phyloP scores from a whole-genome alignment of 2,888 invertebrate genomes.

The Syrphus vitripennis region DNA sequence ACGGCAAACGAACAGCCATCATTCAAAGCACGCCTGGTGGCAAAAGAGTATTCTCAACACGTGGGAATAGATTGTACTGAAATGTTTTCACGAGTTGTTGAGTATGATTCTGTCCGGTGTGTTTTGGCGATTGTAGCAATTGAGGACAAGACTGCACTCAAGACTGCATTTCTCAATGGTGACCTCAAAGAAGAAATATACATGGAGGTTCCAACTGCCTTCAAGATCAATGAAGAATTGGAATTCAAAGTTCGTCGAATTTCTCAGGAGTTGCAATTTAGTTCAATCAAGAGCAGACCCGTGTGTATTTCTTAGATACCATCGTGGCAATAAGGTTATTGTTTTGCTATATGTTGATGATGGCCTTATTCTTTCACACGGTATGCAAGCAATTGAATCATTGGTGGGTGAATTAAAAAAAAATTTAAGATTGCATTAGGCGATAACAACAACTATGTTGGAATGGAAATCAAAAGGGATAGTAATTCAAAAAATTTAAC shows the following conservation, averaged over 20 bases:
- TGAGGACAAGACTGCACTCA: background rate
- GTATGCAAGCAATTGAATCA: background rate
- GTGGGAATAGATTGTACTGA: background rate
- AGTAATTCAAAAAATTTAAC: background rate
- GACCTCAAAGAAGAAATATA: background rate
- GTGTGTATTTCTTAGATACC: background rate
- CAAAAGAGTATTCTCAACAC: background rate
- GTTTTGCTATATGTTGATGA: too few relatives aligned
- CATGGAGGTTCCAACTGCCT: background rate
- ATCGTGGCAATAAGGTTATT: background rate
- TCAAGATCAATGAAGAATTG: conserved; percentile 9
- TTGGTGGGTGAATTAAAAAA: background rate
- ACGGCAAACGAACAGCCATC: background rate
- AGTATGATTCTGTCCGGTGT: background rate
- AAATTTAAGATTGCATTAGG: background rate
- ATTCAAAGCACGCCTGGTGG: background rate
- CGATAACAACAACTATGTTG: background rate
- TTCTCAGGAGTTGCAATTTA: background rate
- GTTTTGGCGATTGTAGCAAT: background rate
- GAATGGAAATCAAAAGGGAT: conserved; percentile 11
- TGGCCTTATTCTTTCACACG: background rate
- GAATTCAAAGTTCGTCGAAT: background rate
- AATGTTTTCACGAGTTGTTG: background rate
- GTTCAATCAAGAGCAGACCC: background rate
- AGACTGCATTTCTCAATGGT: background rate